phyloP scores from a whole-genome alignment of 2,797 vertebrate genomes.

The Aselliscus stoliczkanus region DNA sequence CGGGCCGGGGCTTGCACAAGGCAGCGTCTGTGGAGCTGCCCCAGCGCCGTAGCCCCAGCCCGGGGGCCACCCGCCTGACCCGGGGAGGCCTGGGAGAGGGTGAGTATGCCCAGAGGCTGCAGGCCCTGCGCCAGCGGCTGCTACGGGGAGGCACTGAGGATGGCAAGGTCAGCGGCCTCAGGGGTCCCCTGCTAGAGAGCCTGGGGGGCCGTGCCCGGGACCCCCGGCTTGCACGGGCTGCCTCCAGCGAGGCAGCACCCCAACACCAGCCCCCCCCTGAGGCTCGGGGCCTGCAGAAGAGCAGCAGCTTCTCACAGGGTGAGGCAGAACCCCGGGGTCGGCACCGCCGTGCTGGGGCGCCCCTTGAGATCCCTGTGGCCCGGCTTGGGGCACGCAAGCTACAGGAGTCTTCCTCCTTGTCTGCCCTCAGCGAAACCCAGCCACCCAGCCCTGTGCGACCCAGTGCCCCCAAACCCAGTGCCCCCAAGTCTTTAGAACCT shows the following conservation, averaged over 20 bases:
- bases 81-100: constrained; percentile 89
- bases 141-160: constrained; percentile 90
- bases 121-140: constrained; percentile 94
- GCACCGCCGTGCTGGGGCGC: constrained; percentile 92
- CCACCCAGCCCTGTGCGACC: constrained; percentile 78
- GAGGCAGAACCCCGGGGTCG: constrained; percentile 91
- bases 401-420: constrained; percentile 95
- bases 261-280: constrained; percentile 85
- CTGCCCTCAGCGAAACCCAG: constrained; percentile 89
- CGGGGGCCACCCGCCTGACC: constrained; percentile 81
- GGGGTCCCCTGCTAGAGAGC: constrained; percentile 95
- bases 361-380: constrained; percentile 94
- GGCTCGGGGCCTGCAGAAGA: constrained; percentile 90
- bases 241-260: constrained; percentile 91
- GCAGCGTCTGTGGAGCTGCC: constrained; percentile 89
- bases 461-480: constrained; percentile 67
- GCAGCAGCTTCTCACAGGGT: constrained; percentile 96
- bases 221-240: constrained; percentile 88
- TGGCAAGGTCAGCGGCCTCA: constrained; percentile 94
- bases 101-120: constrained; percentile 92
- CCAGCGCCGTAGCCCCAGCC: constrained; percentile 87
- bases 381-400: constrained; percentile 88
- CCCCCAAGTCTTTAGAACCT: constrained; percentile 18
- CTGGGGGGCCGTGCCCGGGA: constrained; percentile 89
- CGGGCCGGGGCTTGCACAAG: constrained; percentile 88